phyloP scores from a whole-genome alignment of 2,797 vertebrate genomes.

The Masticophis lateralis region DNA sequence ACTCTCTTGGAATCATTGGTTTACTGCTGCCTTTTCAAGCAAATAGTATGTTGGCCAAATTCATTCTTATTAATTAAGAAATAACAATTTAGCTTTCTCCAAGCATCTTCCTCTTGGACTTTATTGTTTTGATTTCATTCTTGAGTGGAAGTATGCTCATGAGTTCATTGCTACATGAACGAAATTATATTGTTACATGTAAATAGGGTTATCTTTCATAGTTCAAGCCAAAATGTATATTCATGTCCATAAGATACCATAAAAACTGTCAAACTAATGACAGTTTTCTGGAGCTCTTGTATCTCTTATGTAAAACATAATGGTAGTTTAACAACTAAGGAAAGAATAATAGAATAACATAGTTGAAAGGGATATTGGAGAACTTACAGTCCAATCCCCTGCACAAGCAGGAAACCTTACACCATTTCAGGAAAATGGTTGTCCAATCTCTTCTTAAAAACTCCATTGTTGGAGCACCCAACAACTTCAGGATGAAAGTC shows the following conservation, averaged over 20 bases:
- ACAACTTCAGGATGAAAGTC: background rate
- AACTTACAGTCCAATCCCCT: background rate
- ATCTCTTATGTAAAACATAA: background rate
- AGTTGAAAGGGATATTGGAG: background rate
- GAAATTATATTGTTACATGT: background rate
- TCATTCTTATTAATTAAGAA: background rate
- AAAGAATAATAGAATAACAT: background rate
- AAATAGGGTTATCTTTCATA: background rate
- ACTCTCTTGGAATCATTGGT: conserved; percentile 12
- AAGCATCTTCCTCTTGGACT: background rate
- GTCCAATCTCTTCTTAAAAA: too few species aligned
- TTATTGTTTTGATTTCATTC: background rate
- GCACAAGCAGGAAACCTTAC: too few species aligned
- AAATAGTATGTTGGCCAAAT: background rate
- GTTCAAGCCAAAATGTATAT: background rate
- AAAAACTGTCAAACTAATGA: background rate
- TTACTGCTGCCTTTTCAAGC: conserved; percentile 6
- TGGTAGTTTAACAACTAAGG: background rate
- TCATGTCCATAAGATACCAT: background rate
- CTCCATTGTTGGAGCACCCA: background rate
- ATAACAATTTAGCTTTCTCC: background rate
- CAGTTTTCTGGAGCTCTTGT: background rate
- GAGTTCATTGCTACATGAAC: background rate
- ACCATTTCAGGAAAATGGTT: too few species aligned
- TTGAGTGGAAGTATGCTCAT: background rate